Evolutionary conservation across 2,888 invertebrate species (phyloP).

Genomic region (Hirtodrosophila cameraria): DNA sequence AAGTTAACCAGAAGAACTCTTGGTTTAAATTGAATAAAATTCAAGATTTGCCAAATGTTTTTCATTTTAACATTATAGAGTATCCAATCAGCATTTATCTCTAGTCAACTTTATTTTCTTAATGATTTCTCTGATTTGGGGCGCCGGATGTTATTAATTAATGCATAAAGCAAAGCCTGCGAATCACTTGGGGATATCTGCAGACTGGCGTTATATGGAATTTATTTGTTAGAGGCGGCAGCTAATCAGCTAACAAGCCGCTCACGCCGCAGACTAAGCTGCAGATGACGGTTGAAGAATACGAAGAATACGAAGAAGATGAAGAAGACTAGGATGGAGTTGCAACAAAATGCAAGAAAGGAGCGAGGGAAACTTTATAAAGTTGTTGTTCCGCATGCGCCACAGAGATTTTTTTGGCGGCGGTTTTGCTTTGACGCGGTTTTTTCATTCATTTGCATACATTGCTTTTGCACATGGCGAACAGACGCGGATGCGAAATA

Average conservation of each 20-base stretch:
- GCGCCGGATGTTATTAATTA: slow-evolving; percentile 80
- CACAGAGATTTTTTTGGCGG: slow-evolving; percentile 57
- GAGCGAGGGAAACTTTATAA: slow-evolving; percentile 39
- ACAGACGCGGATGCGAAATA: slow-evolving; percentile 57
- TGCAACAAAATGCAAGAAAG: slow-evolving; percentile 1
- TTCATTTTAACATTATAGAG: slow-evolving; percentile 5
- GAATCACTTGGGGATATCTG: slow-evolving; percentile 50
- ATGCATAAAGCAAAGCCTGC: slow-evolving; percentile 65
- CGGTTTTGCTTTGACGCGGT: slow-evolving; percentile 77
- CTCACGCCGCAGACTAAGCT: slow-evolving; percentile 65
- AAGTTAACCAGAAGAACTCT: too few relatives aligned
- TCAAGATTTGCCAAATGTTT: too few relatives aligned
- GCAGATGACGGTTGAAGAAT: background rate
- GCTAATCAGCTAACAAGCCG: slow-evolving; percentile 78
- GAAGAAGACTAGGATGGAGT: background rate
- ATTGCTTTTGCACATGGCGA: slow-evolving; percentile 62
- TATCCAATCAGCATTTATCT: slow-evolving; percentile 1
- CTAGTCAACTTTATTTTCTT: background rate
- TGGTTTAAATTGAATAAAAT: too few relatives aligned
- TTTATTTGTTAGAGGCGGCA: slow-evolving; percentile 75
- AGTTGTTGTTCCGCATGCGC: slow-evolving; percentile 61
- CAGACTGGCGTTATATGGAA: slow-evolving; percentile 74
- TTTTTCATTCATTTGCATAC: slow-evolving; percentile 76
- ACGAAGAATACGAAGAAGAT: background rate
- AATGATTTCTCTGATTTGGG: slow-evolving; percentile 53